Evolutionary conservation across 2,888 invertebrate species (phyloP).

Genomic region (Spisula solida): DNA sequence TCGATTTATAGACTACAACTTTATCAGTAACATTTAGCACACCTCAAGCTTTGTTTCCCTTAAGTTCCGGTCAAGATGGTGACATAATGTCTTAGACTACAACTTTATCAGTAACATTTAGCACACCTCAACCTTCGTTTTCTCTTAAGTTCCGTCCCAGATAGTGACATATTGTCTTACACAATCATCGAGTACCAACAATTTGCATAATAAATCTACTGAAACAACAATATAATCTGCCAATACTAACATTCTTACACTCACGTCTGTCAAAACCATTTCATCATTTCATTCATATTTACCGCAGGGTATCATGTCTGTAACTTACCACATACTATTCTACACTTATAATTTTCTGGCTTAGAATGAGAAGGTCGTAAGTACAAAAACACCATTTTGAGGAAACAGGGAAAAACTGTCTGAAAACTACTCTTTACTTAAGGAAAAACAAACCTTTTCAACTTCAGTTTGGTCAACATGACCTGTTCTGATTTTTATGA

Average conservation of each 20-base stretch:
- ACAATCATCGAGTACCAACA: background rate
- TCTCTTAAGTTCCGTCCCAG: background rate
- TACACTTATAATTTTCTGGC: too few relatives aligned
- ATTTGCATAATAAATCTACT: background rate
- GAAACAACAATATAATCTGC: conserved; percentile 11
- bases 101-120: too few relatives aligned
- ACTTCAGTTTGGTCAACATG: too few relatives aligned
- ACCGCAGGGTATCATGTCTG: background rate
- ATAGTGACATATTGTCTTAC: background rate
- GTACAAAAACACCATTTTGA: too few relatives aligned
- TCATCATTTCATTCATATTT: conserved; percentile 13
- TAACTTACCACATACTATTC: background rate
- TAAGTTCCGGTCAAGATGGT: background rate
- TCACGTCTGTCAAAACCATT: background rate
- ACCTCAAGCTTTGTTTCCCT: background rate
- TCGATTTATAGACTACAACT: too few relatives aligned
- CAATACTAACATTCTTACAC: conserved; percentile 3
- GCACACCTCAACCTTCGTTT: background rate
- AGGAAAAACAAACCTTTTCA: too few relatives aligned
- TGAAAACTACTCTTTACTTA: too few relatives aligned
- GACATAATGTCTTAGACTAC: background rate
- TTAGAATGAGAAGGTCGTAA: too few relatives aligned
- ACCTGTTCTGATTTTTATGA: too few relatives aligned
- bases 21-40: too few relatives aligned
- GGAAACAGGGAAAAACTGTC: too few relatives aligned